Evolutionary conservation across 2,888 invertebrate species (phyloP).

Genomic region (Byasa hedistus): DNA sequence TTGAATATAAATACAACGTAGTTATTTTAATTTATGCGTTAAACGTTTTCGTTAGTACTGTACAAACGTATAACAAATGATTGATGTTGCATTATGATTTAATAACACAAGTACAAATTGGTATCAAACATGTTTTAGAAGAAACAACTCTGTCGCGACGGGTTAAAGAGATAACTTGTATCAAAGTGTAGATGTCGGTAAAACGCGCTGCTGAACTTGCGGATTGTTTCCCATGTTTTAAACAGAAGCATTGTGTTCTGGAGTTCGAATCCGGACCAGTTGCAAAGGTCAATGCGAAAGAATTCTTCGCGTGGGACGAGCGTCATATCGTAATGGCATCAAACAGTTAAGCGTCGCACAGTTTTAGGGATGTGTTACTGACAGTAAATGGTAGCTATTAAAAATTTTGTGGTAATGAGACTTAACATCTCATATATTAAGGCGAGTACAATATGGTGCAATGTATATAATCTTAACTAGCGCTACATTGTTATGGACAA

Average conservation of each 20-base stretch:
- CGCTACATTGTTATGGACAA: too few relatives aligned
- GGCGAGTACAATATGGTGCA: too few relatives aligned
- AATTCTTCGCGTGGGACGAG: constrained; percentile 43
- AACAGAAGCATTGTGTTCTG: constrained; percentile 36
- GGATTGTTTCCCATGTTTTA: constrained; percentile 13
- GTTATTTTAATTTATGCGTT: too few relatives aligned
- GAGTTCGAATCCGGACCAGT: constrained; percentile 36
- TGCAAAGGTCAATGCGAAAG: constrained; percentile 48
- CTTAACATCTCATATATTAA: too few relatives aligned
- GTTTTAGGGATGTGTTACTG: constrained; percentile 10
- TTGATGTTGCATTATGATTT: constrained; percentile 26
- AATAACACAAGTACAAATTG: constrained; percentile 3
- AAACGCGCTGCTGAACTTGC: background rate
- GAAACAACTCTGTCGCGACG: background rate
- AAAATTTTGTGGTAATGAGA: too few relatives aligned
- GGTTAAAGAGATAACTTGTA: background rate
- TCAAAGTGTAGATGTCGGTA: background rate
- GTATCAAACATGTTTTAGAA: too few relatives aligned
- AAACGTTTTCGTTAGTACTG: constrained; percentile 16
- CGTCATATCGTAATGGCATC: constrained; percentile 34
- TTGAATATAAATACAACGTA: too few relatives aligned
- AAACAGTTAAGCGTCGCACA: constrained; percentile 28
- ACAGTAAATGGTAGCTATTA: too few relatives aligned
- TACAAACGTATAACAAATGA: constrained; percentile 24
- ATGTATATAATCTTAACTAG: too few relatives aligned